Conservation (phyloP, 2,888 invertebrate species). For the Sympetrum striolatum region DNA sequence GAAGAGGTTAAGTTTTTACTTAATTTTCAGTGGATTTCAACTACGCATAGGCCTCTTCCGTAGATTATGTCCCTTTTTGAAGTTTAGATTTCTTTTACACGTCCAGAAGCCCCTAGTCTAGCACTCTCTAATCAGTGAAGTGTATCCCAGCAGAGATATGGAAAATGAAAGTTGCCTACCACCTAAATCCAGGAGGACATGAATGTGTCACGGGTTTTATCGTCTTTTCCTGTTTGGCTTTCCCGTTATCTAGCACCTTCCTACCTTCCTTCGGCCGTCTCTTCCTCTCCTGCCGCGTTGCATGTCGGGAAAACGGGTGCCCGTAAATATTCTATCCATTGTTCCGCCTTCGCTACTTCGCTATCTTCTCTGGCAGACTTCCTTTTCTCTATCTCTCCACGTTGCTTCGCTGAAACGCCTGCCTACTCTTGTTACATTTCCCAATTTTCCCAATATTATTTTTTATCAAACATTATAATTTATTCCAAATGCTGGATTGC, state of each 20-base stretch:
- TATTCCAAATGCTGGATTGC: too few relatives aligned
- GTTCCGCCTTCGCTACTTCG: background rate
- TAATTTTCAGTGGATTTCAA: too few relatives aligned
- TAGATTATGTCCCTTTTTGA: too few relatives aligned
- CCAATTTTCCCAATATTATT: too few relatives aligned
- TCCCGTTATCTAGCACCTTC: background rate
- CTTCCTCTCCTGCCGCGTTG: background rate
- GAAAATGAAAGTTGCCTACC: background rate
- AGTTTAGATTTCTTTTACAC: too few relatives aligned
- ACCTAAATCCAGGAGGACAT: background rate
- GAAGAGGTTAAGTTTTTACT: too few relatives aligned
- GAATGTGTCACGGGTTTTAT: background rate
- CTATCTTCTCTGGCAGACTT: background rate
- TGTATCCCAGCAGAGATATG: background rate
- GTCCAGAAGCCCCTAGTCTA: background rate
- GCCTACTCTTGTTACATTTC: too few relatives aligned
- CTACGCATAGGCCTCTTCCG: too few relatives aligned
- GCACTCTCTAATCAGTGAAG: background rate
- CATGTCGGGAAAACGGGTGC: background rate
- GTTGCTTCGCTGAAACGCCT: too few relatives aligned
- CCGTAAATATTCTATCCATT: conserved; percentile 7
- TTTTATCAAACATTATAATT: too few relatives aligned
- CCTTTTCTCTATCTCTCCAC: background rate
- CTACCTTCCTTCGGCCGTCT: background rate
- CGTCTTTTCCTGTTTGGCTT: background rate